Evolutionary conservation across 1,140 invertebrate species (phyloP).

Genomic region (Drosophila mauritiana): DNA sequence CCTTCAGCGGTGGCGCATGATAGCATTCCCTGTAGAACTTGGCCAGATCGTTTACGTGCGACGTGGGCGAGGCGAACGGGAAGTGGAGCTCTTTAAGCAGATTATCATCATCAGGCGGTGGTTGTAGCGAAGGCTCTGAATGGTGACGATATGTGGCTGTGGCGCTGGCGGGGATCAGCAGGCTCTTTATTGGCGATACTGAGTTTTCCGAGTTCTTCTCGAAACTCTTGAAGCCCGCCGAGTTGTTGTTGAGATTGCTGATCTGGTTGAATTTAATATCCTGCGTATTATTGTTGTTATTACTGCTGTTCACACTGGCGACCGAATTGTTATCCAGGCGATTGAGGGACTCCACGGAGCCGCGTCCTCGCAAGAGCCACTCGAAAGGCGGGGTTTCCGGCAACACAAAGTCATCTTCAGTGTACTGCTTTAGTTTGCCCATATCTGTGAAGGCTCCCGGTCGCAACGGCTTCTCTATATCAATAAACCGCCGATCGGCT

Average conservation of each 20-base stretch:
- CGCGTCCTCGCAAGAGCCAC: slow-evolving; percentile 86
- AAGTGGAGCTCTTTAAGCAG: slow-evolving; percentile 85
- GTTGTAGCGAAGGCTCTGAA: slow-evolving; percentile 56
- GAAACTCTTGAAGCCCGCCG: slow-evolving; percentile 74
- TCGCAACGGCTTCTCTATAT: slow-evolving; percentile 88
- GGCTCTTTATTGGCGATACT: slow-evolving; percentile 73
- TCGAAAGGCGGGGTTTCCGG: slow-evolving; percentile 89
- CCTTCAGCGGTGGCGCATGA: slow-evolving; percentile 89
- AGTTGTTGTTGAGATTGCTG: slow-evolving; percentile 68
- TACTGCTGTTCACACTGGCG: slow-evolving; percentile 66
- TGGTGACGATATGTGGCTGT: slow-evolving; percentile 54
- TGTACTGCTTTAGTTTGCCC: slow-evolving; percentile 85
- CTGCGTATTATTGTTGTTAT: slow-evolving; percentile 67
- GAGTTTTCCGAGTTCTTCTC: slow-evolving; percentile 61
- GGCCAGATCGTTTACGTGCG: slow-evolving; percentile 88
- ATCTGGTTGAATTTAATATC: slow-evolving; percentile 30
- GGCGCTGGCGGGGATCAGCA: slow-evolving; percentile 68
- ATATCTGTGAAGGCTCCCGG: slow-evolving; percentile 89
- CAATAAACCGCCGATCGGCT: slow-evolving; percentile 74
- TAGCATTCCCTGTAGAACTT: slow-evolving; percentile 92
- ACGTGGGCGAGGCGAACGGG: slow-evolving; percentile 86
- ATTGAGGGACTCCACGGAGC: slow-evolving; percentile 76
- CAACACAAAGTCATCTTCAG: slow-evolving; percentile 87
- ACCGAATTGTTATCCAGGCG: slow-evolving; percentile 61
- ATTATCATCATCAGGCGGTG: slow-evolving; percentile 68